phyloP scores from a whole-genome alignment of 2,113 vertebrate genomes.

The Pleuronectes platessa region DNA sequence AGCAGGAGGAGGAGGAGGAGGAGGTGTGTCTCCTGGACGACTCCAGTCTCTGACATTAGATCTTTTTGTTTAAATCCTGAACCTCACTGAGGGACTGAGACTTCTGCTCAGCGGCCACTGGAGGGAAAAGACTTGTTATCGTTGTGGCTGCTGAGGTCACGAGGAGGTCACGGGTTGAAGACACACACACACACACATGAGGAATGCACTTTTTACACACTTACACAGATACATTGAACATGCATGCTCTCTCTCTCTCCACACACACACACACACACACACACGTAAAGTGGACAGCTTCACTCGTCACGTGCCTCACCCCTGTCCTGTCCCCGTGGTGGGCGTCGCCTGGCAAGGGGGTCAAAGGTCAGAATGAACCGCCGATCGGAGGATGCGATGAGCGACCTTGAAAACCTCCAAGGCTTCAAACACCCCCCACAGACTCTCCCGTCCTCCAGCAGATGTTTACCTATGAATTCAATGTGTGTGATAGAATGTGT shows the following conservation, averaged over 20 bases:
- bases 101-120: neutral
- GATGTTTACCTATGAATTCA: slow-evolving; percentile 72
- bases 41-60: slow-evolving; percentile 87
- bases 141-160: slow-evolving; percentile 58
- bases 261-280: neutral
- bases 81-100: slow-evolving; percentile 43
- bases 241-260: slow-evolving; percentile 54
- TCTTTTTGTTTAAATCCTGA: slow-evolving; percentile 30
- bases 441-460: slow-evolving; percentile 53
- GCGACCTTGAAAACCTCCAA: slow-evolving; percentile 59
- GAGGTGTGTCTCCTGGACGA: slow-evolving; percentile 91
- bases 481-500: slow-evolving; percentile 18
- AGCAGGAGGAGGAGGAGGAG: slow-evolving; percentile 87
- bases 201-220: slow-evolving; percentile 55
- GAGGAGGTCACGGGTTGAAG: slow-evolving; percentile 16
- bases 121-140: slow-evolving; percentile 30
- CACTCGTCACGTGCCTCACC: slow-evolving; percentile 51
- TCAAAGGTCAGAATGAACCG: slow-evolving; percentile 81
- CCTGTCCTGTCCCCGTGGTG: slow-evolving; percentile 26
- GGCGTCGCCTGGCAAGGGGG: slow-evolving; percentile 29
- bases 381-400: slow-evolving; percentile 67
- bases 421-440: slow-evolving; percentile 18
- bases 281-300: slow-evolving; percentile 38
- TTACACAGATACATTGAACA: slow-evolving; percentile 33
- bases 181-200: slow-evolving; percentile 32